A percentile compares a stretch with the other conserved stretches of the same genome.
Conservation (phyloP, 2,797 vertebrate genomes). For the Threskiornis aethiopicus region DNA sequence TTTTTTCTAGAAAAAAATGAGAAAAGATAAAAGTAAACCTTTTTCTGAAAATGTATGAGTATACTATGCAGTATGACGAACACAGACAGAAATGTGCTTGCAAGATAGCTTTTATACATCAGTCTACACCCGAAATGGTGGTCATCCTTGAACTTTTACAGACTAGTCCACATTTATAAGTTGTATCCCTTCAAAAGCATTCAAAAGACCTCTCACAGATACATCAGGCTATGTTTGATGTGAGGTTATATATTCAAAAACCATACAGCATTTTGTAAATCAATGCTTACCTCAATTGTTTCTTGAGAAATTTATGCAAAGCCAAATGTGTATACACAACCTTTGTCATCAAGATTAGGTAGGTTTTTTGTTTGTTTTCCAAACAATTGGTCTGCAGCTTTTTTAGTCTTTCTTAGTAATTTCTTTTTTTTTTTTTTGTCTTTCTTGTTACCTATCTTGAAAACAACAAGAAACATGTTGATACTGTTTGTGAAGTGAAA, state of each 20-base stretch:
- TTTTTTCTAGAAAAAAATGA: background rate
- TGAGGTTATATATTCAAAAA: background rate
- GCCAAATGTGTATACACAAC: background rate
- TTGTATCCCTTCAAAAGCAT: background rate
- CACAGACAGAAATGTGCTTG: background rate
- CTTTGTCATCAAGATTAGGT: background rate
- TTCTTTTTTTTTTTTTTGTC: background rate
- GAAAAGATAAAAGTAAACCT: background rate
- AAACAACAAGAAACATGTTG: background rate
- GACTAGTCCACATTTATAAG: background rate
- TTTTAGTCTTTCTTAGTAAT: background rate
- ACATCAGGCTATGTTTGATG: background rate
- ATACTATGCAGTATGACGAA: background rate
- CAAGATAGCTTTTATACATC: background rate
- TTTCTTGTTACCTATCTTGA: background rate
- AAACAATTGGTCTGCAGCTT: background rate
- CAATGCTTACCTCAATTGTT: background rate
- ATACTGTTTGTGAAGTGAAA: background rate
- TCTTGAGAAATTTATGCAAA: background rate
- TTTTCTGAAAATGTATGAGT: background rate
- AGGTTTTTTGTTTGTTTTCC: background rate
- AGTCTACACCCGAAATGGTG: background rate
- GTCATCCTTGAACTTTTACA: background rate
- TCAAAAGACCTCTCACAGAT: background rate
- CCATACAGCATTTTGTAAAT: background rate